A percentile compares a stretch with the other conserved stretches of the same genome.
phyloP scores from a whole-genome alignment of 2,888 invertebrate species.

The Netelia inedita region DNA sequence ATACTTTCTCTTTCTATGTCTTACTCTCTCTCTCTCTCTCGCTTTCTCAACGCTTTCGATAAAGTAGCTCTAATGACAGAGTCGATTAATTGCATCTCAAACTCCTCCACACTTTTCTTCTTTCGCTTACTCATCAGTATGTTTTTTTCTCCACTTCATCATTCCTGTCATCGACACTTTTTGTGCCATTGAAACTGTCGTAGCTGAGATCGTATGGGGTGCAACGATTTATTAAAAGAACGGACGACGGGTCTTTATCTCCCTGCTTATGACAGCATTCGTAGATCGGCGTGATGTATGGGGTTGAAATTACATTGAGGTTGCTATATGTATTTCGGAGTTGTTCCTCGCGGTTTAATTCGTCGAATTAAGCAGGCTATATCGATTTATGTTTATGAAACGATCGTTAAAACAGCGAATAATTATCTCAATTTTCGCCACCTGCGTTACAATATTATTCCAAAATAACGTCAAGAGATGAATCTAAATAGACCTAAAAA shows the following conservation, averaged over 20 bases:
- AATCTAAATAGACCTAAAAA: no score
- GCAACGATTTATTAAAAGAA: slow-evolving; percentile 30
- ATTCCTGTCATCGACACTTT: slow-evolving; percentile 60
- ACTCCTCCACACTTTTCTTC: slow-evolving; percentile 16
- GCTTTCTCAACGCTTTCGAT: slow-evolving; percentile 4
- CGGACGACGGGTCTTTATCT: slow-evolving; percentile 55
- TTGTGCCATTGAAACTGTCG: slow-evolving; percentile 59
- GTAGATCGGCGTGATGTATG: no score
- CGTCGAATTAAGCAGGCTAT: no score
- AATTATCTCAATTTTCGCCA: no score
- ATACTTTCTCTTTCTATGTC: slow-evolving; percentile 19
- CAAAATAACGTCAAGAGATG: no score
- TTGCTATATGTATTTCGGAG: no score
- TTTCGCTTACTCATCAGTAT: slow-evolving; percentile 33
- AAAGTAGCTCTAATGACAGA: slow-evolving; percentile 52
- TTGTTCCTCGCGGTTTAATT: no score
- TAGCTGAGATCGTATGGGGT: not conserved
- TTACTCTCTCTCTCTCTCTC: slow-evolving; percentile 21
- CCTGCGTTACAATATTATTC: no score
- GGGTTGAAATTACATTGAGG: no score
- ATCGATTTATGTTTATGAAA: no score
- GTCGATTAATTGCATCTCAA: slow-evolving; percentile 70
- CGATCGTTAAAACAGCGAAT: no score
- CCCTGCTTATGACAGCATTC: not conserved
- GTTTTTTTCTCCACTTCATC: not conserved